Conservation (phyloP, 2,113 vertebrate genomes). For the Hippopotamus amphibius region DNA sequence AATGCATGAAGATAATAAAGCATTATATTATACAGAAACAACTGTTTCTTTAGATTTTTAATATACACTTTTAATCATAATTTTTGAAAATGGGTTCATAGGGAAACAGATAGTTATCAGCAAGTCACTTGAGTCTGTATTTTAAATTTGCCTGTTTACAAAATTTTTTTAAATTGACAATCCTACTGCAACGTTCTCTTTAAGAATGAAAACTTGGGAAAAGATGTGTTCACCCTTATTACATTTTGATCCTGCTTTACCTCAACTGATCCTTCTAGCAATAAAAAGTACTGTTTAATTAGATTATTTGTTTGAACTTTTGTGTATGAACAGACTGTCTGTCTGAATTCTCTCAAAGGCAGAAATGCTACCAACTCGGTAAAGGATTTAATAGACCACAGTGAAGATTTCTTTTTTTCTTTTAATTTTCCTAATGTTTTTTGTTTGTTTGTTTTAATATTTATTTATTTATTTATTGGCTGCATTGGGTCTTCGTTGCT, state of each 20-base stretch:
- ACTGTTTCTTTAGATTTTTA: neutral
- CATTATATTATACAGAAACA: neutral
- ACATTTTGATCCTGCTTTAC: neutral
- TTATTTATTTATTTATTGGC: no score
- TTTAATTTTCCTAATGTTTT: no score
- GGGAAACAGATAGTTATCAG: neutral
- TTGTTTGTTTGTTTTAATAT: no score
- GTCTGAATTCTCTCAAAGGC: constrained; percentile 8
- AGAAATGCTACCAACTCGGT: neutral
- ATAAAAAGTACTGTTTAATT: neutral
- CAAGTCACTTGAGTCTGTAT: neutral
- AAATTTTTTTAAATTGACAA: neutral
- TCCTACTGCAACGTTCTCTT: neutral
- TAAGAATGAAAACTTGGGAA: neutral
- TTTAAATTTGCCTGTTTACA: neutral
- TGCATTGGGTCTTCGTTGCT: no score
- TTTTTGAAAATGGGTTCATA: constrained; percentile 8
- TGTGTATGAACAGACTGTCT: neutral
- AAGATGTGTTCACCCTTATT: neutral
- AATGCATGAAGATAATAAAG: neutral
- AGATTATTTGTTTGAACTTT: neutral
- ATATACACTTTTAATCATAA: neutral
- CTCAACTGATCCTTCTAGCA: neutral
- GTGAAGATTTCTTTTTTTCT: neutral
- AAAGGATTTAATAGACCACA: neutral